Conservation (phyloP, 1,140 invertebrate species). For the Hylaeus anthracinus region DNA sequence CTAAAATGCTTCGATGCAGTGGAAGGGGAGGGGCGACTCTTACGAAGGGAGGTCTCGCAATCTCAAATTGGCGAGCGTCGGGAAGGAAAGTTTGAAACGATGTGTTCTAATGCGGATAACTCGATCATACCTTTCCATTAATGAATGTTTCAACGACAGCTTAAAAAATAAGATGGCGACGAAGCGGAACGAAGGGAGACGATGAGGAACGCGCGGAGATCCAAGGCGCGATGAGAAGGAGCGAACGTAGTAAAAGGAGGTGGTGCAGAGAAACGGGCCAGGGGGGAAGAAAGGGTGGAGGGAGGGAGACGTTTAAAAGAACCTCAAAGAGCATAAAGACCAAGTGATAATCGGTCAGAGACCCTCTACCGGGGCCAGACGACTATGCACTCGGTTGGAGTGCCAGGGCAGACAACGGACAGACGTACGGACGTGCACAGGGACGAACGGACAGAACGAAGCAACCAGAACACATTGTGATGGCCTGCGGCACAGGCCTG, state of each 20-base stretch:
- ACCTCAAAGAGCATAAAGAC: constrained; percentile 75
- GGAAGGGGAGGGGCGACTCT: too few relatives aligned
- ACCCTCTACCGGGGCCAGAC: constrained; percentile 74
- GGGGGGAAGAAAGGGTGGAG: background rate
- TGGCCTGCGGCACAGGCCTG: constrained; percentile 48
- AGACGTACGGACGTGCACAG: constrained; percentile 58
- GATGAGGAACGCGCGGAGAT: constrained; percentile 27
- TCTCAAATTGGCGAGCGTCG: too few relatives aligned
- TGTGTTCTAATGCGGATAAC: too few relatives aligned
- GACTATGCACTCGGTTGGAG: constrained; percentile 68
- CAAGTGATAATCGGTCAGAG: constrained; percentile 78
- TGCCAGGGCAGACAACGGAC: constrained; percentile 69
- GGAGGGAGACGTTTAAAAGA: constrained; percentile 67
- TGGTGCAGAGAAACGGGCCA: constrained; percentile 42
- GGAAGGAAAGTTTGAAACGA: too few relatives aligned
- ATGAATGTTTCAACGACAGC: too few relatives aligned
- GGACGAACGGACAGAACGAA: constrained; percentile 53
- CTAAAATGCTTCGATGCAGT: too few relatives aligned
- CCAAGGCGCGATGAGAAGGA: constrained; percentile 37
- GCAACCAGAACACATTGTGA: constrained; percentile 54
- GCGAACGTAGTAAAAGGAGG: constrained; percentile 40
- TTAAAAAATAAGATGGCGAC: constrained; percentile 2
- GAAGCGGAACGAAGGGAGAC: constrained; percentile 25
- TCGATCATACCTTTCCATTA: too few relatives aligned
- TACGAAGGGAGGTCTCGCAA: too few relatives aligned